A percentile compares a stretch with the other conserved stretches of the same genome.
Evolutionary conservation across 2,113 vertebrate species (phyloP).

Genomic region (Caloenas nicobarica): DNA sequence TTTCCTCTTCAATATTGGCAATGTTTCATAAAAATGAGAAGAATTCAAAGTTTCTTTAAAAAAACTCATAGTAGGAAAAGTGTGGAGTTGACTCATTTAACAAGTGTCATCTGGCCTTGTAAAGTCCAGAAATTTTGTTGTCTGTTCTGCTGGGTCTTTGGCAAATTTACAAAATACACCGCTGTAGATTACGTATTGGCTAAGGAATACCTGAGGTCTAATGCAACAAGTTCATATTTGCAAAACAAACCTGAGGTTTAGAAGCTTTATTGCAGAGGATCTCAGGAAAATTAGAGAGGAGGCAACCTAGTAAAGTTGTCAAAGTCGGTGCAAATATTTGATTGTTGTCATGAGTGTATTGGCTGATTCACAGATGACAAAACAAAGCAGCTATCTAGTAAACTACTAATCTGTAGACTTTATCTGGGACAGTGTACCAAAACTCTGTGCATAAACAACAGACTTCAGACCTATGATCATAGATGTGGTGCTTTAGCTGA

Average conservation of each 20-base stretch:
- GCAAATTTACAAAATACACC: not conserved
- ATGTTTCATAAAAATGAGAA: not conserved
- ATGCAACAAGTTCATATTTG: not conserved
- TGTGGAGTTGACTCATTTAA: not conserved
- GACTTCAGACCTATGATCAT: not conserved
- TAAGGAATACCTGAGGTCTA: not conserved
- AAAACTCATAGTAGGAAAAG: not conserved
- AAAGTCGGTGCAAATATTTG: not conserved
- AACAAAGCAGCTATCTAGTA: not conserved
- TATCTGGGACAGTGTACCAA: not conserved
- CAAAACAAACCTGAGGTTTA: not conserved
- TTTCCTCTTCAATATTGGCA: not conserved
- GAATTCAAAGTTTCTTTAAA: not conserved
- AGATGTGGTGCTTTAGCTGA: not conserved
- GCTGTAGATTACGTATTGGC: not conserved
- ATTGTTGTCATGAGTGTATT: not conserved
- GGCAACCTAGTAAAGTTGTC: not conserved
- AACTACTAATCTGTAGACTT: not conserved
- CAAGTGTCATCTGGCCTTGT: not conserved
- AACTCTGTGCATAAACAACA: not conserved
- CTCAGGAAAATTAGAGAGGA: not conserved
- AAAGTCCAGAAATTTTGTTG: not conserved
- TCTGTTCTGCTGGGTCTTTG: not conserved
- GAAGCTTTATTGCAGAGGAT: not conserved
- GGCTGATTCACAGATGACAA: not conserved